phyloP scores from a whole-genome alignment of 2,888 invertebrate species.

The Arenicola marina region DNA sequence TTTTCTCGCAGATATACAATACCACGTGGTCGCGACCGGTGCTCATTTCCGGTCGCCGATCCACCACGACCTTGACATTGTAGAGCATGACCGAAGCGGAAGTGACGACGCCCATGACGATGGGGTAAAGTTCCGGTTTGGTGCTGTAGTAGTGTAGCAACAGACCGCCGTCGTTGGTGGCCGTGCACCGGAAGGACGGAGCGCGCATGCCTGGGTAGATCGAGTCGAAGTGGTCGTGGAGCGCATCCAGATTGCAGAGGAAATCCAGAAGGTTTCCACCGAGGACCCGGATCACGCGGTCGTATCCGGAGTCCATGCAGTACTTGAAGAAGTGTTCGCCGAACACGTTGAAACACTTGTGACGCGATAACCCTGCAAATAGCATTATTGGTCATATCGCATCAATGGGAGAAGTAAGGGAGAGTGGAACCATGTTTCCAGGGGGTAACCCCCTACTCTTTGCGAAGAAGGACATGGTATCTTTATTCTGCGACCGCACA shows the following conservation, averaged over 20 bases:
- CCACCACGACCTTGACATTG: slow-evolving; percentile 13
- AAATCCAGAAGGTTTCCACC: slow-evolving; percentile 26
- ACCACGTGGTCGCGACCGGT: slow-evolving; percentile 10
- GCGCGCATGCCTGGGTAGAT: slow-evolving; percentile 76
- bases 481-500: too few species aligned
- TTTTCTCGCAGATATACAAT: slow-evolving; percentile 15
- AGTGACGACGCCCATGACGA: slow-evolving; percentile 69
- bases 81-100: slow-evolving; percentile 15
- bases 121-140: slow-evolving; percentile 89
- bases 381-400: too few species aligned
- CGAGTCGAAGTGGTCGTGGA: slow-evolving; percentile 91
- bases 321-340: slow-evolving; percentile 54
- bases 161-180: slow-evolving; percentile 81
- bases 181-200: slow-evolving; percentile 91
- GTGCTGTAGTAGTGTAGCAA: slow-evolving; percentile 95
- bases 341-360: slow-evolving; percentile 45
- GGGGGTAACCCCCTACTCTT: too few species aligned
- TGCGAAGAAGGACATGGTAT: too few species aligned
- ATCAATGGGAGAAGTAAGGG: too few species aligned
- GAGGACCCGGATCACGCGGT: slow-evolving; percentile 18
- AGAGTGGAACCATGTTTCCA: too few species aligned
- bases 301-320: slow-evolving; percentile 47
- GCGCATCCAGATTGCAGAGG: slow-evolving; percentile 76
- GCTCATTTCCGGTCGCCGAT: not conserved
- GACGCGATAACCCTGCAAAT: slow-evolving; percentile 9